Evolutionary conservation across 2,797 vertebrate genomes (phyloP).

Genomic region (Thripadectes ignobilis): DNA sequence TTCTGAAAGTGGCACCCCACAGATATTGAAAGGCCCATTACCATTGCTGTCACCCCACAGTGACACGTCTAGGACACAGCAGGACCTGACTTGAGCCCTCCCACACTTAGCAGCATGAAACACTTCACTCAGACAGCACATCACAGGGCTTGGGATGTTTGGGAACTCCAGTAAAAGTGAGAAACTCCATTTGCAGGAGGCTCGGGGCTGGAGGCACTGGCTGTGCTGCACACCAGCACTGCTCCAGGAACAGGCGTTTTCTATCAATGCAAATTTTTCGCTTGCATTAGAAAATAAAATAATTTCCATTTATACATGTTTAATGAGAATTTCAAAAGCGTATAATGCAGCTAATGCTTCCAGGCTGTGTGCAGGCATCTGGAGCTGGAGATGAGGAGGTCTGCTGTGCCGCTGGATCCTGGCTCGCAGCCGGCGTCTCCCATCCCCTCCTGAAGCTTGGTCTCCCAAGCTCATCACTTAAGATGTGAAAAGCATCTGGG

Average conservation of each 20-base stretch:
- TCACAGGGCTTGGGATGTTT: background rate
- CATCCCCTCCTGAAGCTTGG: fast-evolving
- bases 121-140: fast-evolving
- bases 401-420: fast-evolving
- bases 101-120: fast-evolving
- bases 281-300: slow-evolving; percentile 37
- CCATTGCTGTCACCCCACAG: background rate
- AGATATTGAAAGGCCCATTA: fast-evolving
- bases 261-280: background rate
- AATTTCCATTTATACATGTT: slow-evolving; percentile 43
- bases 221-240: fast-evolving
- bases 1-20: background rate
- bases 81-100: background rate
- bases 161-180: background rate
- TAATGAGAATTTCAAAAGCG: slow-evolving; percentile 31
- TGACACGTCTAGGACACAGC: background rate
- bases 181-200: background rate
- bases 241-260: background rate
- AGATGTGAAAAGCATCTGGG: background rate
- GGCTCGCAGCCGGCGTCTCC: background rate
- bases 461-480: background rate
- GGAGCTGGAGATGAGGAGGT: background rate
- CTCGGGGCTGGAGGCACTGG: fast-evolving
- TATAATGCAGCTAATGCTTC: background rate
- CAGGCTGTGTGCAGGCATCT: background rate